Evolutionary conservation across 1,140 invertebrate genomes (phyloP), one percentile per base, ranked within the genome.

Genomic region (Leptopilina boulardi): DNA sequence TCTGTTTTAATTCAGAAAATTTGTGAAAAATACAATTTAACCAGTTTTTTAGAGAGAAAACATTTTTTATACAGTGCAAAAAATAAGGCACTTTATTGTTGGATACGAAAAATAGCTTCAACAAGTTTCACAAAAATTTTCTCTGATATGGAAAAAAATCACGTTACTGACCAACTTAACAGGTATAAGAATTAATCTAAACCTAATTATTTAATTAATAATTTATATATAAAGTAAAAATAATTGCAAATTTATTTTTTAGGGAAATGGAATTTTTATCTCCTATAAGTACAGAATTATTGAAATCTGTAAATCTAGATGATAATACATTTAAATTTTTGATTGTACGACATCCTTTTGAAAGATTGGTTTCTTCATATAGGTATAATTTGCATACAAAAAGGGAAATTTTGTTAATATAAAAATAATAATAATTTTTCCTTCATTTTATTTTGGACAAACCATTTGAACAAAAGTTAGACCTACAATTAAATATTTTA

Each of bases 281-380:
- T 13, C 86, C 88, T 10, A 30, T 5, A 26, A 59, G 21, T 11
- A 26, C 26, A 30, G 59, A 66, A 4, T 30, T 66, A 66, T 30
- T 66, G 11, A 78, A 83, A 74, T 87, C 47, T 51, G 19, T 80
- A 1, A 74, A 81, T 30, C 81, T 82, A 8, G 80, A 89, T 70
- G 51, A 74, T 18, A 77, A 77, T 18, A 73, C 85, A 18, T 90
- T 89, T 59, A 91, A 90, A 78, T 89, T 93, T 74, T 72, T 93
- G 1, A 76, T 91, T 18, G 91, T 92, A 0, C 87, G 92, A 44
- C 91, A 93, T 84, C 92, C 92, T 0, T 92, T 92, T 80, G 87
- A 92, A 74, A 86, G 92, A 10, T 77, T 93, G 1, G 87, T 92
- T 5, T 92, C 92, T n/a, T 89, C 91, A 0, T 93, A 91, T 75